These are phyloP conservation scores for Steinernema feltiae DNA, from an alignment of 1,140 invertebrate species.

Conservation along the genomic window DNA sequence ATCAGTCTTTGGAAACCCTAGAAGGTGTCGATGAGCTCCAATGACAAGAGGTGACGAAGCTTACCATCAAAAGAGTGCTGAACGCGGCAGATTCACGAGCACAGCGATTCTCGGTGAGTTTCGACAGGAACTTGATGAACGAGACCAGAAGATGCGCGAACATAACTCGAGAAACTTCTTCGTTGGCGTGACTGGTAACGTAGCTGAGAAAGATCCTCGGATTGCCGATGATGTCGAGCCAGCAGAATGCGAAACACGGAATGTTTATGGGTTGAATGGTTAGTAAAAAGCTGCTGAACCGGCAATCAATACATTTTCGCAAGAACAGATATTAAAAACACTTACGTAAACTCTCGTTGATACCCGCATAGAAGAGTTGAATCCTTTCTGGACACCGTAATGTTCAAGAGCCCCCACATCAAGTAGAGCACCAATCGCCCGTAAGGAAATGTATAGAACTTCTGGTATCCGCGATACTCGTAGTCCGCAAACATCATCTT, in stretches of 20 bases:
- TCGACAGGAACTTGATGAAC: not conserved
- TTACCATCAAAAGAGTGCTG: not conserved
- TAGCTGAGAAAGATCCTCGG: not conserved
- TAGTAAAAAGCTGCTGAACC: not conserved
- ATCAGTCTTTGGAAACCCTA: not conserved
- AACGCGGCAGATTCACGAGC: not conserved
- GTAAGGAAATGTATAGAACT: not conserved
- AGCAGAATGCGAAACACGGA: not conserved
- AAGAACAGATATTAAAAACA: not conserved
- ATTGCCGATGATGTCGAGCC: not conserved
- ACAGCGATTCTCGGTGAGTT: not conserved
- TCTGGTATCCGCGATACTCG: not conserved
- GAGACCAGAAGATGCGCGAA: not conserved
- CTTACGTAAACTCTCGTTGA: not conserved
- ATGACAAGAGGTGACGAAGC: not conserved
- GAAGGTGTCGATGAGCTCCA: too few species aligned
- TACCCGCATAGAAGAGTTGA: not conserved
- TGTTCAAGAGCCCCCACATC: not conserved
- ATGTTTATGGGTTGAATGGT: not conserved
- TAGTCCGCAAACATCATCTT: not conserved
- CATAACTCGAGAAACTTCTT: not conserved
- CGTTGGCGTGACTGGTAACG: not conserved
- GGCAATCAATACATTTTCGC: too few species aligned
- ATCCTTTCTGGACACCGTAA: not conserved
- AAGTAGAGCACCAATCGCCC: not conserved